A percentile compares a stretch with the other conserved stretches of the same genome.
Evolutionary conservation across 1,140 invertebrate species (phyloP).

Genomic region (Metaphire vulgaris): DNA sequence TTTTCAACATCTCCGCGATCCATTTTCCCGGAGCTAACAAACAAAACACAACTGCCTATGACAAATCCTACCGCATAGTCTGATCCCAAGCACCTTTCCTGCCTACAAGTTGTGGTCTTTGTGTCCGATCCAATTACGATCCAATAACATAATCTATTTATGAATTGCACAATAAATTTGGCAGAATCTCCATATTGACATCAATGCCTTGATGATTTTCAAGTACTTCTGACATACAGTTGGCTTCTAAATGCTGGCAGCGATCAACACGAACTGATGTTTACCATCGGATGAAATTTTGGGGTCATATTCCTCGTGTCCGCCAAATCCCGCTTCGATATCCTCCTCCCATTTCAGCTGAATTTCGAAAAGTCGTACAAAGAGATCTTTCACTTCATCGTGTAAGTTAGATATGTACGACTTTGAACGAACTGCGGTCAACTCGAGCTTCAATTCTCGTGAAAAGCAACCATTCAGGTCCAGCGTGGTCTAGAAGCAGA

Average conservation of each 20-base stretch:
- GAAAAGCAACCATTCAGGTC: background rate
- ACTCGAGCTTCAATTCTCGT: background rate
- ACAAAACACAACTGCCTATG: background rate
- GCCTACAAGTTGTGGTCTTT: too few species aligned
- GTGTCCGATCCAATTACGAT: too few species aligned
- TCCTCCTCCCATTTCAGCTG: background rate
- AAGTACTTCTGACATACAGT: too few species aligned
- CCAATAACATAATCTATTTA: too few species aligned
- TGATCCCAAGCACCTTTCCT: too few species aligned
- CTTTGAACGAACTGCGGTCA: background rate
- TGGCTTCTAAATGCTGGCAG: too few species aligned
- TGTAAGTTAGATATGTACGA: background rate
- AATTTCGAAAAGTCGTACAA: background rate
- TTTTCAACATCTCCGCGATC: background rate
- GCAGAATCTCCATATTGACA: too few species aligned
- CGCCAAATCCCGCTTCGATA: background rate
- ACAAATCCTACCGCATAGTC: too few species aligned
- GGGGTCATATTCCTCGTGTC: too few species aligned
- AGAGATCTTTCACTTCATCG: background rate
- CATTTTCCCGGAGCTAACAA: background rate
- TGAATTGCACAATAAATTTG: too few species aligned
- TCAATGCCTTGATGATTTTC: too few species aligned
- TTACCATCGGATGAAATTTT: background rate
- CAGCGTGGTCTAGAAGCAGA: background rate
- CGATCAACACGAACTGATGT: too few species aligned